A percentile compares a stretch with the other conserved stretches of the same genome.
These are phyloP conservation scores for Leptinotarsa haldemani DNA, from an alignment of 2,888 invertebrate genomes.

Conservation along the genomic window DNA sequence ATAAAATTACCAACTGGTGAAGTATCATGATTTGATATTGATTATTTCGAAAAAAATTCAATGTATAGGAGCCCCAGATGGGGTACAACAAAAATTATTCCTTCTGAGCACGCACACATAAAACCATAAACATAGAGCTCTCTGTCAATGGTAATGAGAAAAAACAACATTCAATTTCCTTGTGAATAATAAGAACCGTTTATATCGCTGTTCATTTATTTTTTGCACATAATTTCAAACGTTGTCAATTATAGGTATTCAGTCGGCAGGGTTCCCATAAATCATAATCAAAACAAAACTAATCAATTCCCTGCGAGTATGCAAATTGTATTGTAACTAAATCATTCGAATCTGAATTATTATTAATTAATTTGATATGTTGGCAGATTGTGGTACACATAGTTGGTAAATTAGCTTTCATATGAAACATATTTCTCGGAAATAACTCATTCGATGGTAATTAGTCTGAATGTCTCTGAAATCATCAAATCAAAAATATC, in stretches of 20 bases:
- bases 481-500: not conserved
- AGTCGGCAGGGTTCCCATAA: slow-evolving; percentile 39
- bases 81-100: not conserved
- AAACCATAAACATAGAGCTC: not conserved
- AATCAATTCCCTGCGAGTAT: slow-evolving; percentile 40
- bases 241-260: slow-evolving; percentile 19
- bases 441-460: slow-evolving; percentile 13
- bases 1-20: no score
- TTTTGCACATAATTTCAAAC: slow-evolving; percentile 10
- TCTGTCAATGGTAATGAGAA: slow-evolving; percentile 7
- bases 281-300: slow-evolving; percentile 51
- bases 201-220: not conserved
- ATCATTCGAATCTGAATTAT: slow-evolving; percentile 41
- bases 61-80: no score
- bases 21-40: no score
- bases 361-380: slow-evolving; percentile 45
- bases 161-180: slow-evolving; percentile 15
- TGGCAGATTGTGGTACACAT: slow-evolving; percentile 44
- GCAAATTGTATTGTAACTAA: slow-evolving; percentile 42
- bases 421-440: slow-evolving; percentile 32
- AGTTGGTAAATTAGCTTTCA: slow-evolving; percentile 42
- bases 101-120: not conserved
- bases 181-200: not conserved
- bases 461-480: slow-evolving; percentile 2
- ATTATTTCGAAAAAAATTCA: no score